These are phyloP conservation scores for Poecilia velifera DNA, from an alignment of 2,797 vertebrate genomes.

Conservation along the genomic window DNA sequence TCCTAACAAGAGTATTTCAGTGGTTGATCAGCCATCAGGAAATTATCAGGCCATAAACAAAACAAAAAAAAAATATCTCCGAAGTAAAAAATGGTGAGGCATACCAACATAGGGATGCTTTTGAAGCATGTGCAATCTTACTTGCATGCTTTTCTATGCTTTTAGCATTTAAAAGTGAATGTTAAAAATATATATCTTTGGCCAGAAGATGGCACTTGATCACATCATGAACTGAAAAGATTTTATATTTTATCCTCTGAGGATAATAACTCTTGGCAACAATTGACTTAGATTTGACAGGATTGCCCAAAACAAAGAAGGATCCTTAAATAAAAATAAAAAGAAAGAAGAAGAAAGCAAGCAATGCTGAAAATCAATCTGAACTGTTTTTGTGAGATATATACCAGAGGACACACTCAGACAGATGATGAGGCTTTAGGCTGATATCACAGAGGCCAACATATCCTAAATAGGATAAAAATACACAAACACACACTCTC, in stretches of 20 bases:
- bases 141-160: background rate
- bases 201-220: constrained; percentile 1
- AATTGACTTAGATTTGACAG: background rate
- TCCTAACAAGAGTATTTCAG: background rate
- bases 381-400: constrained; percentile 15
- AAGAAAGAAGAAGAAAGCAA: constrained; percentile 6
- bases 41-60: background rate
- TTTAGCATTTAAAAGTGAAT: background rate
- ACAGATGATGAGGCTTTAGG: constrained; percentile 13
- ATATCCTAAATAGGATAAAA: constrained; percentile 23
- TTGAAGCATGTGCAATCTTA: background rate
- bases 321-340: background rate
- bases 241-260: background rate
- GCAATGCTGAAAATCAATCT: constrained; percentile 44
- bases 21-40: background rate
- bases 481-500: constrained; percentile 9
- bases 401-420: constrained; percentile 9
- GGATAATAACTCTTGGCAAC: background rate
- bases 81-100: background rate
- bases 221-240: background rate
- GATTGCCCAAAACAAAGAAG: background rate
- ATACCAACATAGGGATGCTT: background rate
- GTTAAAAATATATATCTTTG: background rate
- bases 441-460: background rate
- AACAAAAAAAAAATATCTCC: background rate